phyloP scores from a whole-genome alignment of 1,140 invertebrate genomes.

The Pseudomyrmex dendroicus region DNA sequence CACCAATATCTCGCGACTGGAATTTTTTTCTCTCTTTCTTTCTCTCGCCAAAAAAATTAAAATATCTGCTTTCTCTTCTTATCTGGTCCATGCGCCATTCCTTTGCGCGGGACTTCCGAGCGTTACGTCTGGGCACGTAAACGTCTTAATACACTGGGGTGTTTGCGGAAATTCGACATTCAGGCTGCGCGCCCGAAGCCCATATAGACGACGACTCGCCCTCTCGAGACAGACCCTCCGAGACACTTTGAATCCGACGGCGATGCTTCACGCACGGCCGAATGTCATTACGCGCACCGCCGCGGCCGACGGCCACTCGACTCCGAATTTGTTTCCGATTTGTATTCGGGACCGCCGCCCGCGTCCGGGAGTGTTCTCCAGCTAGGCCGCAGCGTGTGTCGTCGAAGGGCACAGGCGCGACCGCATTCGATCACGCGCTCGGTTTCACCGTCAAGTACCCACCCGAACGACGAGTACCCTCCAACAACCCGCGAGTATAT shows the following conservation, averaged over 20 bases:
- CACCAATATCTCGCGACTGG: too few species aligned
- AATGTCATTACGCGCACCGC: constrained; percentile 69
- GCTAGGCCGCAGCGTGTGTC: constrained; percentile 46
- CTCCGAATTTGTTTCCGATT: constrained; percentile 74
- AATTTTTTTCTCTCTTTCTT: too few species aligned
- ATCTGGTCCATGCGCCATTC: neutral
- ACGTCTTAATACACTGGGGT: constrained; percentile 75
- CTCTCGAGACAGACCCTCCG: constrained; percentile 68
- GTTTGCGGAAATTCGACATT: constrained; percentile 74
- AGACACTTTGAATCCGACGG: constrained; percentile 71
- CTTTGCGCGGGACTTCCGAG: neutral
- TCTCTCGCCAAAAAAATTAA: neutral
- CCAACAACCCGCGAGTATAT: constrained; percentile 66
- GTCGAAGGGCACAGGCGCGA: constrained; percentile 41
- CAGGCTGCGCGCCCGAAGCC: constrained; percentile 56
- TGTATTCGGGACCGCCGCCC: constrained; percentile 54
- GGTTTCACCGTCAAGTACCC: constrained; percentile 72
- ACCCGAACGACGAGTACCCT: constrained; percentile 64
- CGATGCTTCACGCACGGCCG: constrained; percentile 72
- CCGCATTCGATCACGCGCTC: constrained; percentile 68
- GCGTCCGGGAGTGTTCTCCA: constrained; percentile 47
- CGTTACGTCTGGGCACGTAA: constrained; percentile 58
- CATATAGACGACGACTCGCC: constrained; percentile 37
- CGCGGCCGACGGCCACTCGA: constrained; percentile 35
- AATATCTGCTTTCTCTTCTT: neutral